Percentiles rank a stretch among this genome's conserved stretches.
phyloP scores from a whole-genome alignment of 2,797 vertebrate species.

The Halcyon smyrnensis region DNA sequence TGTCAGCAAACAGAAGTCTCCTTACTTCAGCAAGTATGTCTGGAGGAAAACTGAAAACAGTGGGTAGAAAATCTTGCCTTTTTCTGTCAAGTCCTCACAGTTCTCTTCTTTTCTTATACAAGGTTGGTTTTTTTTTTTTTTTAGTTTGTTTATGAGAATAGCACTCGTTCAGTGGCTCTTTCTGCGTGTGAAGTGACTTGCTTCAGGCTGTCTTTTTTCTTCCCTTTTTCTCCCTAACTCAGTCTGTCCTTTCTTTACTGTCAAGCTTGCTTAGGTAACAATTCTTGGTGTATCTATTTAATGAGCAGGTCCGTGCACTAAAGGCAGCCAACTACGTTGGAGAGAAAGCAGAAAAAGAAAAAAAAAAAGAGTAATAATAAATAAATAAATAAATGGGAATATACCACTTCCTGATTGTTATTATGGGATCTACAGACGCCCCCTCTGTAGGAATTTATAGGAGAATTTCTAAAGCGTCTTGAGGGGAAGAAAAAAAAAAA shows the following conservation, averaged over 20 bases:
- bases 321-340: constrained; percentile 79
- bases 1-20: constrained; percentile 84
- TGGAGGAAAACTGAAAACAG: constrained; percentile 82
- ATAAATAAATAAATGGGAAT: constrained; percentile 68
- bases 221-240: constrained; percentile 76
- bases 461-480: constrained; percentile 37
- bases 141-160: constrained; percentile 79
- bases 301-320: constrained; percentile 81
- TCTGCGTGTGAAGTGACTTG: constrained; percentile 80
- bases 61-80: constrained; percentile 82
- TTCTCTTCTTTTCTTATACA: constrained; percentile 78
- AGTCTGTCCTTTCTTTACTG: constrained; percentile 77
- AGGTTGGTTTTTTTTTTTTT: constrained; percentile 56
- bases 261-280: constrained; percentile 84
- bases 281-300: constrained; percentile 84
- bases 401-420: constrained; percentile 58
- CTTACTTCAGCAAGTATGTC: constrained; percentile 86
- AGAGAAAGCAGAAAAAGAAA: neutral
- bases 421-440: constrained; percentile 58
- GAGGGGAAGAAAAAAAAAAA: neutral
- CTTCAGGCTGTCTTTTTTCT: constrained; percentile 78
- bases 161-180: constrained; percentile 79
- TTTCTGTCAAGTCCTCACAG: constrained; percentile 81
- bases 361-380: constrained; percentile 37
- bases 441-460: constrained; percentile 66